phyloP scores from a whole-genome alignment of 2,797 vertebrate genomes.

The Takifugu rubripes region DNA sequence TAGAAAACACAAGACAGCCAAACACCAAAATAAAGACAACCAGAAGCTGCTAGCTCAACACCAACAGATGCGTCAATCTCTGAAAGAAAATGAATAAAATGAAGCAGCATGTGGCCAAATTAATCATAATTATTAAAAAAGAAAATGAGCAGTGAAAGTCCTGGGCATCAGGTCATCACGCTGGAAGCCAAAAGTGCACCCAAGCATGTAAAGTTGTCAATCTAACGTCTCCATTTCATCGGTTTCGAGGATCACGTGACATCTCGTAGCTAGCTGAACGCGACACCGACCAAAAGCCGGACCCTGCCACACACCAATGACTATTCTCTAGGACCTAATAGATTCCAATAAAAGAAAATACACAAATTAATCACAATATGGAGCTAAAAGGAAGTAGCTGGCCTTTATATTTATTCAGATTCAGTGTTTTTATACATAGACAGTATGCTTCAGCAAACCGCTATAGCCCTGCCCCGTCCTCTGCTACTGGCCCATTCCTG shows the following conservation, averaged over 20 bases:
- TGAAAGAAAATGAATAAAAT: slow-evolving; percentile 26
- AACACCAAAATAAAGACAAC: slow-evolving; percentile 16
- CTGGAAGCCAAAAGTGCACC: slow-evolving; percentile 61
- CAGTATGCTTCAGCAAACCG: slow-evolving; percentile 55
- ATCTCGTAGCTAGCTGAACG: slow-evolving; percentile 33
- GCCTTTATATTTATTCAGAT: slow-evolving; percentile 50
- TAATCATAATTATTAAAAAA: slow-evolving; percentile 48
- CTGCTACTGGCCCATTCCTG: slow-evolving; percentile 56
- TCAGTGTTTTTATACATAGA: slow-evolving; percentile 47
- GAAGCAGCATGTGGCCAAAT: slow-evolving; percentile 18
- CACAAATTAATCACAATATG: slow-evolving; percentile 64
- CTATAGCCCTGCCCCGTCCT: slow-evolving; percentile 42
- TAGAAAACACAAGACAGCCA: slow-evolving; percentile 39
- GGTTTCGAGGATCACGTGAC: slow-evolving; percentile 66
- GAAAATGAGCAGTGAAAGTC: slow-evolving; percentile 49
- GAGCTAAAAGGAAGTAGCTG: slow-evolving; percentile 49
- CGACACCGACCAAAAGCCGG: slow-evolving; percentile 20
- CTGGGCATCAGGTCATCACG: slow-evolving; percentile 60
- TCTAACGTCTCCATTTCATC: slow-evolving; percentile 64
- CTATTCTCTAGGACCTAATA: slow-evolving; percentile 43
- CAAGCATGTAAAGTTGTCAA: slow-evolving; percentile 61
- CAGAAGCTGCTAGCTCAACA: slow-evolving; percentile 16
- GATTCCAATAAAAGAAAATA: slow-evolving; percentile 42
- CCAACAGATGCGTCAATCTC: slow-evolving; percentile 18
- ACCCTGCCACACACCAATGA: slow-evolving; percentile 54